Percentiles rank a stretch among this genome's conserved stretches.
phyloP scores from a whole-genome alignment of 2,113 vertebrate genomes.

The Coracopsis vasa region DNA sequence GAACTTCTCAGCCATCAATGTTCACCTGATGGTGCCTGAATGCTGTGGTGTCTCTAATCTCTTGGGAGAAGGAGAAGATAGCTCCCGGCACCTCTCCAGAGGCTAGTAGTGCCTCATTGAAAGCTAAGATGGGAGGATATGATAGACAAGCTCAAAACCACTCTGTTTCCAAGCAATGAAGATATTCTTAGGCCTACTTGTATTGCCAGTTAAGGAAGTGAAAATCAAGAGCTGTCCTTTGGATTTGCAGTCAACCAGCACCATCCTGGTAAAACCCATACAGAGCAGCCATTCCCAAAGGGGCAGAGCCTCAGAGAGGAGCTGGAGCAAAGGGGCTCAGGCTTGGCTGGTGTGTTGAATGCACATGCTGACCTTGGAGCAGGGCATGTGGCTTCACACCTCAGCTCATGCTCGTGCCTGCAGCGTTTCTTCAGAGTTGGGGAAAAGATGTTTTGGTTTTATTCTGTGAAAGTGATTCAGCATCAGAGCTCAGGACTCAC shows the following conservation, averaged over 20 bases:
- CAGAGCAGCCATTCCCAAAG: background rate
- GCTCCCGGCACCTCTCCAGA: background rate
- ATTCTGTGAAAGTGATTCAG: background rate
- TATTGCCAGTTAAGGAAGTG: background rate
- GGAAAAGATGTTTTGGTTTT: background rate
- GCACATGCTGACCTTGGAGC: background rate
- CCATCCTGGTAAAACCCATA: background rate
- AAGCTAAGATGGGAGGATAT: background rate
- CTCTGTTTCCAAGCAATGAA: background rate
- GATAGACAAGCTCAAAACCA: background rate
- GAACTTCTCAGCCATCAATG: background rate
- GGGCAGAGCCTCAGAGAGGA: background rate
- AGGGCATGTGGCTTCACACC: background rate
- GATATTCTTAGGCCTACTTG: background rate
- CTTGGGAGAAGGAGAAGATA: background rate
- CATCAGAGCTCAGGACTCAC: background rate
- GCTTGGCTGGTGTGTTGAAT: background rate
- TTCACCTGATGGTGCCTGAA: background rate
- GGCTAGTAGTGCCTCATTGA: fast-evolving
- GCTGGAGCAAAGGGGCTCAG: background rate
- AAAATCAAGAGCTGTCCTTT: background rate
- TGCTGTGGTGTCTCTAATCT: background rate
- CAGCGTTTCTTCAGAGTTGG: background rate
- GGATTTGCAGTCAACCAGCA: background rate
- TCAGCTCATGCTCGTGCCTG: background rate